These are phyloP conservation scores for Graphium colonna DNA, from an alignment of 2,888 invertebrate genomes.

Conservation along the genomic window DNA sequence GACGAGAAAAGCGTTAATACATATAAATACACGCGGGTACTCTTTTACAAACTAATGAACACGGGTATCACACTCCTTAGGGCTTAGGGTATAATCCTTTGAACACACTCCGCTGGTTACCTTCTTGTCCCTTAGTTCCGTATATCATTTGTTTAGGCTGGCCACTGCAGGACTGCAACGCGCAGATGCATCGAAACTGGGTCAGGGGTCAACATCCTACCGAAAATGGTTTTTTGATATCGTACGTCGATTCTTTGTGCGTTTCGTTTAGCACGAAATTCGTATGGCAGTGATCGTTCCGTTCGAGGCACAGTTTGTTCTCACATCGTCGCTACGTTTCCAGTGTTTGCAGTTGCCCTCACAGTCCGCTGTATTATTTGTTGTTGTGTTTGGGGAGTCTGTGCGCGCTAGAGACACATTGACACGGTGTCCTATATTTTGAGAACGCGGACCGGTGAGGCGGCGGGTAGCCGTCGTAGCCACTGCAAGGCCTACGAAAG, in stretches of 20 bases:
- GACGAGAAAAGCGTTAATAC: slow-evolving; percentile 37
- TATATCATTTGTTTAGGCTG: slow-evolving; percentile 38
- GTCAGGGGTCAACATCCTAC: slow-evolving; percentile 67
- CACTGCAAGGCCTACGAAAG: slow-evolving; percentile 73
- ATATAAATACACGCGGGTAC: slow-evolving; percentile 35
- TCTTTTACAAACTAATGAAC: slow-evolving; percentile 62
- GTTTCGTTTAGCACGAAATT: slow-evolving; percentile 28
- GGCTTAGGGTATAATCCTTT: slow-evolving; percentile 32
- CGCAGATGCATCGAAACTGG: slow-evolving; percentile 64
- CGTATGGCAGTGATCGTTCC: slow-evolving; percentile 49
- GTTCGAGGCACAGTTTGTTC: slow-evolving; percentile 40
- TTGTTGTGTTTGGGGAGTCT: slow-evolving; percentile 40
- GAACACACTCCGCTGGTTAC: slow-evolving; percentile 44
- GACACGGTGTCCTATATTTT: slow-evolving; percentile 63
- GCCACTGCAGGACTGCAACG: slow-evolving; percentile 53
- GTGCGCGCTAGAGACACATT: slow-evolving; percentile 44
- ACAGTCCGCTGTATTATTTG: slow-evolving; percentile 26
- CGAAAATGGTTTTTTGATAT: slow-evolving; percentile 30
- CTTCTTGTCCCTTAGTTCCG: slow-evolving; percentile 32
- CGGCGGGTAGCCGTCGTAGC: slow-evolving; percentile 58
- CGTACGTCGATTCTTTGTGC: slow-evolving; percentile 44
- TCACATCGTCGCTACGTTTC: slow-evolving; percentile 33
- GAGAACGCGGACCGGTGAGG: slow-evolving; percentile 48
- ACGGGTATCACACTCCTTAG: slow-evolving; percentile 59
- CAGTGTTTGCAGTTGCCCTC: slow-evolving; percentile 36